Evolutionary conservation across 2,888 invertebrate species (phyloP), one percentile per base, ranked within the genome.

Genomic region (Clanis bilineata): DNA sequence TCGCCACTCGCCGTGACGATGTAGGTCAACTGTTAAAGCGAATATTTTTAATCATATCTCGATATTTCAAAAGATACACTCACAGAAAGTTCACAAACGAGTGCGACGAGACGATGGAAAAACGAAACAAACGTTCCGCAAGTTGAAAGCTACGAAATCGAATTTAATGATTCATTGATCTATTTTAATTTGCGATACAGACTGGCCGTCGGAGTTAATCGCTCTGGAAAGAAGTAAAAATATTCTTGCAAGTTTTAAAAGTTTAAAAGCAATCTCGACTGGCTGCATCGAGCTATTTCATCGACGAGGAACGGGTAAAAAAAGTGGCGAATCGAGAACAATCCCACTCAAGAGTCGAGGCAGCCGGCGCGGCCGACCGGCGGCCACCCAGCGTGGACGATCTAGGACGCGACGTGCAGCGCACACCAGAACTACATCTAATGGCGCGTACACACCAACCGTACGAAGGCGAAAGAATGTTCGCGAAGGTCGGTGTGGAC

Each of bases 241-340:
- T 77, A 73, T 77, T 71, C 63, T 62, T 60, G 45, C 21, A 65
- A 62, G 61, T 69, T 64, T 70, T 60, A 60, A 66, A 69, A 71
- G 68, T 72, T 51, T 66, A 69, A 75, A 73, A 71, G 67, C 66
- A 68, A 72, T 68, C 62, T 69, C 68, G 67, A 58, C 62, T 70
- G 69, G 71, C 62, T 67, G 69, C 63, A 63, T 63, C 60, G 65
- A 59, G 61, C 59, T 63, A 67, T 72, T 73, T 68, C 65, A 67
- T 66, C 66, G 67, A 55, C 63, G 58, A 57, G 62, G 59, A 62
- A 61, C 76, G 74, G 51, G 51, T 51, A 51, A 62, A 76, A n/a
- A 76, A 77, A 76, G 67, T 76, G 62, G 72, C 68, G 74, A 72
- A 70, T 76, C 70, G 72, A 71, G 72, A 74, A 79, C 74, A 76